phyloP scores from a whole-genome alignment of 2,113 vertebrate genomes.

The Pseudorectes ferrugineus region DNA sequence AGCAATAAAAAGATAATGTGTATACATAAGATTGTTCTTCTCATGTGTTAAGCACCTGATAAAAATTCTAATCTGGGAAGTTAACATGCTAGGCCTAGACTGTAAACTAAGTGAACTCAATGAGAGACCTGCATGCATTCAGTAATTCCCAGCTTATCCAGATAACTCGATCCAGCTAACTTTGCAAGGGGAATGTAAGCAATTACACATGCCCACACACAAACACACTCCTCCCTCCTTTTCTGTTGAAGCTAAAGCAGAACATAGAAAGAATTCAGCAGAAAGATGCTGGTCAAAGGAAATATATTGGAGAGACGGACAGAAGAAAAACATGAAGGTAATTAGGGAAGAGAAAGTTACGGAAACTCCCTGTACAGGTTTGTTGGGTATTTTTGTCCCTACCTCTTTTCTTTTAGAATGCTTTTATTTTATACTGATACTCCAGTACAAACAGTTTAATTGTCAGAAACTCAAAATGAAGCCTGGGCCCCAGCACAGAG shows the following conservation, averaged over 20 bases:
- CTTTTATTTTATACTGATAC: neutral
- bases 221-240: neutral
- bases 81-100: neutral
- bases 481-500: neutral
- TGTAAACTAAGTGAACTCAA: neutral
- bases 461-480: neutral
- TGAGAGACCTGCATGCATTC: neutral
- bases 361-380: neutral
- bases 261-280: neutral
- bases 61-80: neutral
- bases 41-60: conserved; percentile 13
- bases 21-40: neutral
- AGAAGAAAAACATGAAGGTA: neutral
- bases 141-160: neutral
- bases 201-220: neutral
- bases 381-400: neutral
- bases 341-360: neutral
- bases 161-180: neutral
- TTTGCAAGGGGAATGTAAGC: neutral
- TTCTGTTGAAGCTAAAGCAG: neutral
- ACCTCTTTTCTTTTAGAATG: neutral
- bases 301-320: neutral
- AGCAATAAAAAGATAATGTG: neutral
- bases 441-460: neutral
- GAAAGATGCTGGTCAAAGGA: neutral